Conservation (phyloP, 2,888 invertebrate species). For the Salpingus planirostris region DNA sequence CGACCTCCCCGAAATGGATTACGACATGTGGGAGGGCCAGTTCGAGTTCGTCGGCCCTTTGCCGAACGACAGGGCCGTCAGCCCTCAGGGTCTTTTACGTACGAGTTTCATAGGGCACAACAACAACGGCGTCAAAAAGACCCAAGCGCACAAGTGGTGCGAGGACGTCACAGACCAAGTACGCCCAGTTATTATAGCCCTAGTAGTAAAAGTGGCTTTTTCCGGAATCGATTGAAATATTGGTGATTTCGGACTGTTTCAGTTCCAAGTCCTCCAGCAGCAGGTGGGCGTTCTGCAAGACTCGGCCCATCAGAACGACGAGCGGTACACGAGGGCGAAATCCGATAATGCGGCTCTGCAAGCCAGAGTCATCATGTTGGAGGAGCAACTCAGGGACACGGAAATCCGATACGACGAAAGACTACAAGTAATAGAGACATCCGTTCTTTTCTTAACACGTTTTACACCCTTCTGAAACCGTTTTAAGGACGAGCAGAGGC, state of each 20-base stretch:
- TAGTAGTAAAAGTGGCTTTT: too few relatives aligned
- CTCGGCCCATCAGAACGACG: slow-evolving; percentile 78
- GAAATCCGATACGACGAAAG: slow-evolving; percentile 46
- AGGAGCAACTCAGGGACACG: slow-evolving; percentile 76
- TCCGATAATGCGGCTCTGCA: slow-evolving; percentile 89
- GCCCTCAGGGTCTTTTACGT: slow-evolving; percentile 26
- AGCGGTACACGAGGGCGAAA: slow-evolving; percentile 81
- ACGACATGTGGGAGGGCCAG: slow-evolving; percentile 85
- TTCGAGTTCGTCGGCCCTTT: slow-evolving; percentile 69
- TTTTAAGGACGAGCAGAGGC: slow-evolving; percentile 70
- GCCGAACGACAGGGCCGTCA: slow-evolving; percentile 10
- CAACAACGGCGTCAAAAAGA: slow-evolving; percentile 48
- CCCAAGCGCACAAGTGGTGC: slow-evolving; percentile 44
- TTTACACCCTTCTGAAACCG: too few relatives aligned
- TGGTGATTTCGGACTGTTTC: too few relatives aligned
- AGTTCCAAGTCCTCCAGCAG: slow-evolving; percentile 89
- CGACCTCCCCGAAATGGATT: slow-evolving; percentile 58
- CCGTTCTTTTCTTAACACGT: too few relatives aligned
- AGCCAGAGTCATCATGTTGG: slow-evolving; percentile 83
- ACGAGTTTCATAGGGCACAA: slow-evolving; percentile 16
- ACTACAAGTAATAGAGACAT: slow-evolving; percentile 44
- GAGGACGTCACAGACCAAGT: slow-evolving; percentile 56
- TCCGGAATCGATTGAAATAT: too few relatives aligned
- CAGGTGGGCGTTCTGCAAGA: slow-evolving; percentile 85
- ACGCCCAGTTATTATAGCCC: too few relatives aligned